Base-by-base conservation (phyloP, 2,797 vertebrate genomes). In the Cyprinella venusta region DNA sequence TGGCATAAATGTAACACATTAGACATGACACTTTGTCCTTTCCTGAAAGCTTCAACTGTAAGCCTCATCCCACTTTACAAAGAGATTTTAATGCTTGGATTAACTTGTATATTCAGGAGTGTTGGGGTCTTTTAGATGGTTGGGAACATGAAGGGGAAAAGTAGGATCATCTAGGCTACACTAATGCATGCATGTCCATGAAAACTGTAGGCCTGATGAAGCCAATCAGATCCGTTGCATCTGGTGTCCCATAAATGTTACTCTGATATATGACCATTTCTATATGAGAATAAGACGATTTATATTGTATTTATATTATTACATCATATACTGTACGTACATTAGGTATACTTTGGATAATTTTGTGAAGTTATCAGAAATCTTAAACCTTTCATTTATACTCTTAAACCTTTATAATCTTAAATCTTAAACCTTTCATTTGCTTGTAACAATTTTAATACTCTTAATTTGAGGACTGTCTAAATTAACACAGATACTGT, bases 131-230 rank as follows among this genome's bases (percentile, higher is more conserved):
- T 91, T 88, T 84, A 90, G 90, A 90, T 91, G 89, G 93, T 92
- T 90, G 82, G 86, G 86, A 68, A 90, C 86, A 90, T 92, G 91
- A 94, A 93, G 90, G 88, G 89, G 88, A 90, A 84, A 87, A 68
- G 90, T 80, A 87, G 87, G 88, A 90, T 89, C 40, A 87, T 84
- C 87, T 89, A 19, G 86, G 89, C 87, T 88, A 90, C 88, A 84
- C 83, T 84, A 88, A 89, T 86, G 84, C 87, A 88, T 87, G 81
- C 88, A 79, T 88, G 87, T 80, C 48, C 86, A 90, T 82, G 88
- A 86, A 83, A 13, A 21, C 10, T 24, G n/a, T 13, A 61, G n/a
- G 56, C n/a, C 56, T 61, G n/a, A 61, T 61, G 56, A 26, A 26
- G n/a, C 56, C 5, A 24, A 61, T 61, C 56, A 13, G 56, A 61